A percentile compares a stretch with the other conserved stretches of the same genome.
Evolutionary conservation across 2,888 invertebrate genomes (phyloP).

Genomic region (Phaedon cochleariae): DNA sequence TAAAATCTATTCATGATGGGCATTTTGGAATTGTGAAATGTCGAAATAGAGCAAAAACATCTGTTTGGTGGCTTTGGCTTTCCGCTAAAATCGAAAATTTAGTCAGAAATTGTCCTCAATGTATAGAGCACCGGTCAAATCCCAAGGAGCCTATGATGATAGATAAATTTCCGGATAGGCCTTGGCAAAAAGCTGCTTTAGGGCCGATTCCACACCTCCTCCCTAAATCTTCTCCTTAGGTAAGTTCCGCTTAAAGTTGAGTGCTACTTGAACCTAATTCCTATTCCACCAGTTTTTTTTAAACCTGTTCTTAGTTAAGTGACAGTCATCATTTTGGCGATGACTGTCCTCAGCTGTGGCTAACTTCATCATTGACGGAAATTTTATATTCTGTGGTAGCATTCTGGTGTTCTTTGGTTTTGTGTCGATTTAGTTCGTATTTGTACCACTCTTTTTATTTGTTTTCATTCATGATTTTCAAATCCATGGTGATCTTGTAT

Average conservation of each 20-base stretch:
- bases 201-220: constrained; percentile 9
- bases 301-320: background rate
- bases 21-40: constrained; percentile 25
- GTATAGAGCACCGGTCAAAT: constrained; percentile 31
- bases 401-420: background rate
- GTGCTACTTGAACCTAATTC: background rate
- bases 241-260: background rate
- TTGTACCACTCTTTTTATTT: too few relatives aligned
- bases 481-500: too few relatives aligned
- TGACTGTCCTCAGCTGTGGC: background rate
- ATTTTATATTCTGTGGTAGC: background rate
- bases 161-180: constrained; percentile 31
- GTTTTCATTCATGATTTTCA: background rate
- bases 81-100: constrained; percentile 37
- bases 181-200: constrained; percentile 37
- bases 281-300: background rate
- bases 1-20: background rate
- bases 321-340: background rate
- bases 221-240: background rate
- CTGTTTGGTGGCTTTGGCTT: constrained; percentile 38
- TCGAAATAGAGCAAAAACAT: constrained; percentile 29
- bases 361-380: too few relatives aligned
- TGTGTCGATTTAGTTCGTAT: too few relatives aligned
- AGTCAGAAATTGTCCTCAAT: constrained; percentile 35
- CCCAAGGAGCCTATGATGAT: constrained; percentile 30